Percentiles rank a stretch among this genome's conserved stretches.
These are phyloP conservation scores for Liasis olivaceus DNA, from an alignment of 2,797 vertebrate genomes.

Conservation along the genomic window DNA sequence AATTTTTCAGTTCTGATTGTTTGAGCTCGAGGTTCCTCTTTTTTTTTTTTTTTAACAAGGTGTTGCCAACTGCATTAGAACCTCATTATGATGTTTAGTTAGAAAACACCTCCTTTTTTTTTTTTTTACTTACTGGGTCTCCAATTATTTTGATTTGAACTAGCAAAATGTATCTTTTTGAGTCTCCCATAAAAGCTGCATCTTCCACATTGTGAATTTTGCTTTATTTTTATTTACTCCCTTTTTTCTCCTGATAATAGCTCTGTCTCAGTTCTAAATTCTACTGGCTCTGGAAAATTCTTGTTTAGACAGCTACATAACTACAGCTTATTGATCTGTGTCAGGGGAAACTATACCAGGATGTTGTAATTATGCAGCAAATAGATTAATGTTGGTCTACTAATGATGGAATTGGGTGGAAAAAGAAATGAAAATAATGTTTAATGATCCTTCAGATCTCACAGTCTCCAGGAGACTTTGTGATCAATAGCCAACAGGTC, in stretches of 20 bases:
- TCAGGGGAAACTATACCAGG: not conserved
- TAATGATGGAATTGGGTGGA: not conserved
- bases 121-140: not conserved
- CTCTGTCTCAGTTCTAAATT: not conserved
- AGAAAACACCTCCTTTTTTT: not conserved
- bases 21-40: conserved; percentile 34
- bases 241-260: not conserved
- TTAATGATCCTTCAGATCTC: not conserved
- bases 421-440: not conserved
- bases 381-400: not conserved
- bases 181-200: conserved; percentile 14
- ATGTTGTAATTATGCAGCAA: not conserved
- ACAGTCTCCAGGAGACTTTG: not conserved
- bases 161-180: conserved; percentile 1
- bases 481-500: not conserved
- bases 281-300: not conserved
- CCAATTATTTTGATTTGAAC: conserved; percentile 22
- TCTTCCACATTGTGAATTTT: not conserved
- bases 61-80: conserved; percentile 8
- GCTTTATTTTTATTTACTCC: not conserved
- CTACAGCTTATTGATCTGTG: not conserved
- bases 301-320: not conserved
- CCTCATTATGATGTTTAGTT: conserved; percentile 7
- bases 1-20: conserved; percentile 35
- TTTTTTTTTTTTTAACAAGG: conserved; percentile 20